These are phyloP conservation scores for Sarcophaga variegata DNA, from an alignment of 2,888 invertebrate species.

Conservation along the genomic window DNA sequence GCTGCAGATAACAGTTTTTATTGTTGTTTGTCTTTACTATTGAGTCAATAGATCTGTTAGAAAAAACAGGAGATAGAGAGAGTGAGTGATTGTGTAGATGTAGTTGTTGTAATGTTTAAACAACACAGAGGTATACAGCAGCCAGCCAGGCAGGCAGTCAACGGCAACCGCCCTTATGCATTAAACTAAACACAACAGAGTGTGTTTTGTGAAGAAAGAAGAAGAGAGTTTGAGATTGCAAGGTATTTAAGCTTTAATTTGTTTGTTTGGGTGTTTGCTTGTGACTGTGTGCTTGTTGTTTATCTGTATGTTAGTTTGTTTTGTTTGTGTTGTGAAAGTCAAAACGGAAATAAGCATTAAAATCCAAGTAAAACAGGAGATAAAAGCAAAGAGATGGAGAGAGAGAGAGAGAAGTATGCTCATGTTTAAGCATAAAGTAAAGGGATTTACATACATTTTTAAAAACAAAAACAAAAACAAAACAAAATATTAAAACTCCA, in stretches of 20 bases:
- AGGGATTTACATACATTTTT: slow-evolving; percentile 51
- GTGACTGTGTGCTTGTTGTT: not conserved
- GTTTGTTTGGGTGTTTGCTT: slow-evolving; percentile 43
- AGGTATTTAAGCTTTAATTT: slow-evolving; percentile 41
- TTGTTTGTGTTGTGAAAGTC: slow-evolving; percentile 57
- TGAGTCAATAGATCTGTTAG: not conserved
- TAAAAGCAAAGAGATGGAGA: not conserved
- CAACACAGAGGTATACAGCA: not conserved
- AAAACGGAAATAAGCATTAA: slow-evolving; percentile 67
- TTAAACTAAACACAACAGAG: not conserved
- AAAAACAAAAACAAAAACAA: slow-evolving; percentile 7
- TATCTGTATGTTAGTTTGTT: slow-evolving; percentile 22
- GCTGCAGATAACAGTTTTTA: not conserved
- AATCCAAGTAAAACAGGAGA: slow-evolving; percentile 13
- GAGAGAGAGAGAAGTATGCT: not conserved
- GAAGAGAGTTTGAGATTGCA: not conserved
- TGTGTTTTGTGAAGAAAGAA: no score
- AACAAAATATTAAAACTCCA: not conserved
- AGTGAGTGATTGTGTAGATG: no score
- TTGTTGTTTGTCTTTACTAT: slow-evolving; percentile 31
- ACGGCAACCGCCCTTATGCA: slow-evolving; percentile 14
- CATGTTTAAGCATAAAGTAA: slow-evolving; percentile 58
- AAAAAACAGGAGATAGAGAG: no score
- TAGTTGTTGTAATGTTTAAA: not conserved
- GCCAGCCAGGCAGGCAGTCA: not conserved